A percentile compares a stretch with the other conserved stretches of the same genome.
Evolutionary conservation across 2,888 invertebrate genomes (phyloP).

Genomic region (Pollenia labialis): DNA sequence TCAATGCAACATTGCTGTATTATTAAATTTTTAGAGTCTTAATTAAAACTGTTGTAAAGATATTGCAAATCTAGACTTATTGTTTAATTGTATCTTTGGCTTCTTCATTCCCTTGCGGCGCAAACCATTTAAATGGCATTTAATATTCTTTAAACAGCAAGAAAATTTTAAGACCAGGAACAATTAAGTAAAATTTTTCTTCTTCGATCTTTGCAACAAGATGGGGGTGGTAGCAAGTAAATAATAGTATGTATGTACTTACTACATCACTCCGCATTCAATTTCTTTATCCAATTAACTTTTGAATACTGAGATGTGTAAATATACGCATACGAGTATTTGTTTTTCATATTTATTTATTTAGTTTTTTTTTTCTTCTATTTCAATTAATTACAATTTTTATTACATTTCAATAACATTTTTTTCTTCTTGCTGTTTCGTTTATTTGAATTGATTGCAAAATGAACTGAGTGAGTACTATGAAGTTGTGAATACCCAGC

Average conservation of each 20-base stretch:
- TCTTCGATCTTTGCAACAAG: background rate
- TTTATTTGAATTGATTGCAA: conserved; percentile 68
- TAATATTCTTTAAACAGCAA: conserved; percentile 24
- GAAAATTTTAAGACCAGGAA: conserved; percentile 37
- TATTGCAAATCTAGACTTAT: conserved; percentile 48
- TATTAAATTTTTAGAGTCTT: conserved; percentile 27
- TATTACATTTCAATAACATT: conserved; percentile 71
- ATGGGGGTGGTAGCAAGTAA: conserved; percentile 28
- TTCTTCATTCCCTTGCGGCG: conserved; percentile 50
- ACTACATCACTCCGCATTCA: background rate
- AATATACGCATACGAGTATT: conserved; percentile 40
- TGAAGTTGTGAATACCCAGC: background rate
- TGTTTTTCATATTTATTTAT: conserved; percentile 50
- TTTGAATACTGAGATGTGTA: conserved; percentile 11
- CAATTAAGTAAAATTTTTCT: conserved; percentile 24
- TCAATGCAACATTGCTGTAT: conserved; percentile 7
- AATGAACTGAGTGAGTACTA: conserved; percentile 24
- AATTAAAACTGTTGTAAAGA: conserved; percentile 32
- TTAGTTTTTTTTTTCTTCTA: conserved; percentile 39
- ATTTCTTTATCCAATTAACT: conserved; percentile 13
- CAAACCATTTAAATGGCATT: conserved; percentile 52
- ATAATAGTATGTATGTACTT: background rate
- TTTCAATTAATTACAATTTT: conserved; percentile 73
- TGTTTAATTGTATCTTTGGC: conserved; percentile 63
- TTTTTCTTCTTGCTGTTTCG: conserved; percentile 32